Base-by-base conservation (phyloP, 2,113 vertebrate species). In the Neotragus moschatus region DNA sequence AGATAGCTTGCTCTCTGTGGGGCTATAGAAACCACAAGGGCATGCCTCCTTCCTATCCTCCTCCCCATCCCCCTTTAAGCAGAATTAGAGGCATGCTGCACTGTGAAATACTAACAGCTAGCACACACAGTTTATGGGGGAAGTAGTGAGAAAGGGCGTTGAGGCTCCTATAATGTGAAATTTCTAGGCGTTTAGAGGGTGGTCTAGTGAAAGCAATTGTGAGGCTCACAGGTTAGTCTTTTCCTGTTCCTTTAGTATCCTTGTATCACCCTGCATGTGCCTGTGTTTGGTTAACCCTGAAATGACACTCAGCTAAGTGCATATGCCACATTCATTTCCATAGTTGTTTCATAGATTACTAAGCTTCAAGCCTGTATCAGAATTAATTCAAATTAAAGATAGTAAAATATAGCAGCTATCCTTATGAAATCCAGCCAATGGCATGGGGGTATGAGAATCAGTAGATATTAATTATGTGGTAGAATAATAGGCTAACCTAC, bases 391-490 rank as follows among this genome's bases (percentile, higher is more conserved):
- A 84, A 63, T 84, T 90, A 55, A 91, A 96, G 60, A 53, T 63
- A 58, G 56, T 84, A 55, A 96, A 97, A 58, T 36, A 80, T 33
- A 90, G 25, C 47, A 70, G 33, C 58, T 63, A 2, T 7, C 36
- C 49, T 91, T 94, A 28, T 49, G 86, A 96, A 93, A 87, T 90
- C 60, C 30, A 90, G 49, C 80, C 87, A 70, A 6, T 95, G 79
- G 49, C 23, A 28, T 19, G 26, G 39, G 73, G 53, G 9, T 45
- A 12, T 92, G 43, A 49, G 19, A 30, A 51, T 81, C 79, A 92
- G 43, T 93, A 39, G 75, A 43, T 61, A 26, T 30, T 87, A 79
- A 43, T 58, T 95, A 56, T 63, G 93, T 58, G 55, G 30, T 94
- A 36, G 90, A 91, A 51, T 89, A 88, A 93, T 95, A 97, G 90